Base-by-base conservation (phyloP, 1,140 invertebrate genomes). In the Chrysomallon squamiferum region DNA sequence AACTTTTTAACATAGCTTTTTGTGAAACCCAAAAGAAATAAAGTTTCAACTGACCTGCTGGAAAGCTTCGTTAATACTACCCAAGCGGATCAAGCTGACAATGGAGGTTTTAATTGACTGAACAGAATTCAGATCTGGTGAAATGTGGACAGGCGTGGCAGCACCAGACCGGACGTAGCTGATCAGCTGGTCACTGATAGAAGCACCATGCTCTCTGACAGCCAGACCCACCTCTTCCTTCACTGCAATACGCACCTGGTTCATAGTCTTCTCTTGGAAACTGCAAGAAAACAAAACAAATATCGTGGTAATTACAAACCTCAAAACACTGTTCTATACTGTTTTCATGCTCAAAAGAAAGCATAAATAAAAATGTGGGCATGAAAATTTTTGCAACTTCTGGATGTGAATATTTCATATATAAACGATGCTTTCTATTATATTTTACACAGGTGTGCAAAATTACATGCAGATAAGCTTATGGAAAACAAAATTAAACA, bases 11-110 rank as follows among this genome's bases (percentile, higher is more conserved):
- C n/a, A n/a, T n/a, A n/a, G n/a, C n/a, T n/a, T n/a, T n/a, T n/a
- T n/a, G n/a, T n/a, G n/a, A n/a, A n/a, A n/a, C n/a, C n/a, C n/a
- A n/a, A n/a, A n/a, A n/a, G n/a, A n/a, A n/a, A n/a, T n/a, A n/a
- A n/a, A n/a, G n/a, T n/a, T n/a, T n/a, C n/a, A n/a, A 65, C 59
- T 76, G 76, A 88, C 87, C 82, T 84, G 78, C 82, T 96, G 93
- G 83, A 97, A 96, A 15, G 94, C 95, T 56, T 91, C 89, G 85
- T 95, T 94, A 2, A 92, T 86, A 78, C 94, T 91, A 3, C 92
- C 92, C 68, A 25, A 5, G 22, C 15, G 33, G 13, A 68, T 54
- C 25, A 59, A 43, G 9, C 43, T 56, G 27, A 30, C 25, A 30
- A 63, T 27, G 35, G 61, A 61, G 18, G 92, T 87, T 52, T 95